Percentiles rank a stretch among this genome's conserved stretches.
Evolutionary conservation across 2,113 vertebrate species (phyloP).

Genomic region (Tragelaphus scriptus): DNA sequence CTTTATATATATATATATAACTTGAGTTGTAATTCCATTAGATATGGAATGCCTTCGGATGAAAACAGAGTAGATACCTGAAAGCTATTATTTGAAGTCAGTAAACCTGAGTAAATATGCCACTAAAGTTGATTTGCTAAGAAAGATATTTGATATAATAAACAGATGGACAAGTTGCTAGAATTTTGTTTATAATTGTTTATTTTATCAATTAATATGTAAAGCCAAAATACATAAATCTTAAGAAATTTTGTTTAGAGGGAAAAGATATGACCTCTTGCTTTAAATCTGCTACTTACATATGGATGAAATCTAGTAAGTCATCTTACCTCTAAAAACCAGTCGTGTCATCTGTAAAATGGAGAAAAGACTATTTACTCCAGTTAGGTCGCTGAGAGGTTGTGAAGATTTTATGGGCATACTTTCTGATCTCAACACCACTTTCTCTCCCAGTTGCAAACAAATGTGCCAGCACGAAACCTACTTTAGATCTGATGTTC

Average conservation of each 20-base stretch:
- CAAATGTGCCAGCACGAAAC: not conserved
- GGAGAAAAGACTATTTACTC: not conserved
- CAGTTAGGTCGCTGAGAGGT: not conserved
- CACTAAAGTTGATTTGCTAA: not conserved
- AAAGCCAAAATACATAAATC: not conserved
- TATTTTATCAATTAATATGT: not conserved
- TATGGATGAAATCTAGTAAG: not conserved
- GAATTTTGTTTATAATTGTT: not conserved
- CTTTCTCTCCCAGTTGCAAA: not conserved
- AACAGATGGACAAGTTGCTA: not conserved
- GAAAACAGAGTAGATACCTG: not conserved
- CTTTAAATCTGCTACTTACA: not conserved
- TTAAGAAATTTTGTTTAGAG: not conserved
- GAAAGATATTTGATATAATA: not conserved
- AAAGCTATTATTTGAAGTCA: not conserved
- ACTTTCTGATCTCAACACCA: not conserved
- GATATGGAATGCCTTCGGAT: not conserved
- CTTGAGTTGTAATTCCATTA: not conserved
- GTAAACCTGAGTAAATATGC: not conserved
- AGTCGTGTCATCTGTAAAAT: not conserved
- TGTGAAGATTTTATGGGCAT: not conserved
- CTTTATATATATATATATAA: not conserved
- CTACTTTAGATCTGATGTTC: not conserved
- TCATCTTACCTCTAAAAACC: not conserved
- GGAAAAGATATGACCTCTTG: not conserved